Evolutionary conservation across 2,113 vertebrate genomes (phyloP).

Genomic region (Chlorodrepanis virens): DNA sequence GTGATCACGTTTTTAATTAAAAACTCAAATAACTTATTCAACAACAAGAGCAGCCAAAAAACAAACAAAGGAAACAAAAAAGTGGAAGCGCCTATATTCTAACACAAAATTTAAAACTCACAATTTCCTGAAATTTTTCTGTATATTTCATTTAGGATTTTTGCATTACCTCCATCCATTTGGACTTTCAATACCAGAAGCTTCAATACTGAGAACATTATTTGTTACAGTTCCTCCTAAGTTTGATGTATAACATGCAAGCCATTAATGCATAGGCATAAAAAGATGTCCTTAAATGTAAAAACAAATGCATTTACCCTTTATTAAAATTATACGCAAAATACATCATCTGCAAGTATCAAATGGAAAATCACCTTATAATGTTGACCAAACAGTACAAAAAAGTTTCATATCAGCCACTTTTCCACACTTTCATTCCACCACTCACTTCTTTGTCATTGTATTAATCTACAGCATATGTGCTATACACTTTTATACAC

Average conservation of each 20-base stretch:
- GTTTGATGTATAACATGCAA: background rate
- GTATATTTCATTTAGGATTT: background rate
- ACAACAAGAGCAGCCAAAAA: background rate
- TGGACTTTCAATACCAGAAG: background rate
- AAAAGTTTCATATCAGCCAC: background rate
- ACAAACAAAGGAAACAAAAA: background rate
- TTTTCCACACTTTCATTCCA: background rate
- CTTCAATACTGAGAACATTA: background rate
- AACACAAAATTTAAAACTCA: background rate
- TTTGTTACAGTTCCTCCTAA: background rate
- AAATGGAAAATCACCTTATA: background rate
- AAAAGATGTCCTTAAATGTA: background rate
- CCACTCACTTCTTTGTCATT: background rate
- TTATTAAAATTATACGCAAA: background rate
- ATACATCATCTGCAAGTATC: background rate
- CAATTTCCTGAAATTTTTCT: background rate
- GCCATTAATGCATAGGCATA: fast-evolving
- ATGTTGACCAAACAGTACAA: background rate
- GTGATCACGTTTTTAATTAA: background rate
- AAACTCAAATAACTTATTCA: background rate
- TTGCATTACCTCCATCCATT: background rate
- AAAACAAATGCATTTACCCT: background rate
- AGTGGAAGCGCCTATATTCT: fast-evolving
- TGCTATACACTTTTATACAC: background rate
- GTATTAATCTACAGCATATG: background rate